A percentile compares a stretch with the other conserved stretches of the same genome.
These are phyloP conservation scores for Enteromius fasciolatus DNA, from an alignment of 2,797 vertebrate genomes.

Conservation along the genomic window DNA sequence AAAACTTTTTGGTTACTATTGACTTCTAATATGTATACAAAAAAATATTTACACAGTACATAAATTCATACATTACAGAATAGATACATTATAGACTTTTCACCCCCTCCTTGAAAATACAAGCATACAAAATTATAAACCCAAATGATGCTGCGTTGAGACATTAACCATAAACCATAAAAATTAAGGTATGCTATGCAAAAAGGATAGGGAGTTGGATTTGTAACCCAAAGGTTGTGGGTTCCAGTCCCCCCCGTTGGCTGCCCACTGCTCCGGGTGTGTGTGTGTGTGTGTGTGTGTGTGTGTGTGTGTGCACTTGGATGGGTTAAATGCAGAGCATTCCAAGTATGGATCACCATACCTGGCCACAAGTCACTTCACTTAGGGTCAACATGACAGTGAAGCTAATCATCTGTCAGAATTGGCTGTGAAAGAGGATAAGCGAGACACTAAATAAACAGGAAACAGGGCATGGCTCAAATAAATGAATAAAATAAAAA, in stretches of 20 bases:
- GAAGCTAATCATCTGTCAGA: not conserved
- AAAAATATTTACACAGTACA: too few species aligned
- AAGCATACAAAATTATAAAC: not conserved
- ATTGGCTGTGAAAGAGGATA: not conserved
- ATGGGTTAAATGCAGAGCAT: too few species aligned
- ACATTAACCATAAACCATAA: not conserved
- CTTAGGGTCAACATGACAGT: not conserved
- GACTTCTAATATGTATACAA: not conserved
- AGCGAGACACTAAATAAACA: not conserved
- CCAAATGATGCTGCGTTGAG: not conserved
- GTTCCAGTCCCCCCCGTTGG: too few species aligned
- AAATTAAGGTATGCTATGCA: not conserved
- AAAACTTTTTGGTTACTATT: not conserved
- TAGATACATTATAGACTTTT: not conserved
- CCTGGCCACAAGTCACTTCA: too few species aligned
- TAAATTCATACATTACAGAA: not conserved
- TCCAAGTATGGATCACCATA: too few species aligned
- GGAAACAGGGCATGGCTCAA: not conserved
- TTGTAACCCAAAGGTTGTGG: too few species aligned
- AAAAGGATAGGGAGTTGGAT: too few species aligned
- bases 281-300: too few species aligned
- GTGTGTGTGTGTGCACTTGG: too few species aligned
- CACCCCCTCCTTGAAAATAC: not conserved
- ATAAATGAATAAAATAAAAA: not conserved
- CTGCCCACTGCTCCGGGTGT: too few species aligned